Base-by-base conservation (phyloP, 2,113 vertebrate genomes). In the Psilopogon haemacephalus region DNA sequence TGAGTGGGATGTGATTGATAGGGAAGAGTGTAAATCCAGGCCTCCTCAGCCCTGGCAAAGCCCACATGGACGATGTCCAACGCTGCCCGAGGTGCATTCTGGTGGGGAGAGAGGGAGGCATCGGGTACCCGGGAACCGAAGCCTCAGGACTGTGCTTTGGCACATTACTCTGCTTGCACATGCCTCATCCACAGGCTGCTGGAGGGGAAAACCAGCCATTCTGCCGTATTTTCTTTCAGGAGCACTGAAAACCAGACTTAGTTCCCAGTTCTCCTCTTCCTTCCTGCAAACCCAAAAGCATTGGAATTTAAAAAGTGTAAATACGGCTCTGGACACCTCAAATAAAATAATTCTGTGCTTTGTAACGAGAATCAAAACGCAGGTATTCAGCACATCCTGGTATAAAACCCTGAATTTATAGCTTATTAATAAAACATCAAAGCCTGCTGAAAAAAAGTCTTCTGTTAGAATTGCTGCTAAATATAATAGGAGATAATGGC, bases 241-340 rank as follows among this genome's bases (percentile, higher is more conserved):
- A 70, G 37, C 7, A 1, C 17, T 30, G 0, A 6, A 26, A 46
- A 40, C 7, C 5, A 12, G 17, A 4, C 4, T 18, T 15, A 0
- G 63, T 64, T 32, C 3, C 5, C 4, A 1, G 4, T 6, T 32
- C 0, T 2, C 4, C 32, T 23, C 44, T 56, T 27, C 2, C 12
- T 9, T 63, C 13, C 4, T 46, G 32, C 1, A 32, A 16, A 30
- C 9, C 33, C 3, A 17, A 1, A 44, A 32, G 5, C 1, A 1
- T 63, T 35, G 35, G 4, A 21, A 0, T 80, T 9, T 38, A 20
- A 71, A 63, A 70, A 23, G 12, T 9, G 60, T 37, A 55, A 19
- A 8, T 11, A 6, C 0, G 10, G 11, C 4, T 38, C 35, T 70
- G 55, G 19, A 24, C 10, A 14, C 3, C 21, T 42, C 14, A 4